phyloP scores from a whole-genome alignment of 23 tunicate species.

The Trididemnum clinides region DNA sequence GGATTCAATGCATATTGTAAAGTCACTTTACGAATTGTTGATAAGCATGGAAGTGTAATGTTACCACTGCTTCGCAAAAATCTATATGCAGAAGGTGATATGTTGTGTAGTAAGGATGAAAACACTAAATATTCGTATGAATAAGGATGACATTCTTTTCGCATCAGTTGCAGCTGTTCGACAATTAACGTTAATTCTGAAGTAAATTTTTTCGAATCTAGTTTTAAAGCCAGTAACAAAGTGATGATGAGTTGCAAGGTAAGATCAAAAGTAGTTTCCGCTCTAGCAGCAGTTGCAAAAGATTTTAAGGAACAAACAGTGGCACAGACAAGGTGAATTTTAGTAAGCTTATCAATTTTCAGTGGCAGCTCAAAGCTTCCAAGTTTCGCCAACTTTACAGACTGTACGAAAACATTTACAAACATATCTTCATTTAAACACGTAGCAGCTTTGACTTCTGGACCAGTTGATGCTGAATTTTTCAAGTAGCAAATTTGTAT shows the following conservation, averaged over 20 bases:
- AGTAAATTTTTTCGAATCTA: not conserved
- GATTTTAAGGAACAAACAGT: not conserved
- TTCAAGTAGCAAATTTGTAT: not conserved
- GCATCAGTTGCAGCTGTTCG: conserved; percentile 2
- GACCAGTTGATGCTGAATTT: not conserved
- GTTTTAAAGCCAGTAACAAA: not conserved
- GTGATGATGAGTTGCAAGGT: not conserved
- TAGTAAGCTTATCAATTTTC: not conserved
- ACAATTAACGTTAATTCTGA: not conserved
- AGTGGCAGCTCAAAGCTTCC: not conserved
- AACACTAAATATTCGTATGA: not conserved
- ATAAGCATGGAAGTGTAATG: not conserved
- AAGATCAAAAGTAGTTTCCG: not conserved
- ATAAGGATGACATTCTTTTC: not conserved
- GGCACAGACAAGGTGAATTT: not conserved
- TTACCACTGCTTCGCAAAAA: conserved; percentile 22
- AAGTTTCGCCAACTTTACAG: not conserved
- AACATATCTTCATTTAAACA: not conserved
- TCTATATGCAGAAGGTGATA: conserved; percentile 13
- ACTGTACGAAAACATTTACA: conserved; percentile 4
- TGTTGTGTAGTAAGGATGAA: not conserved
- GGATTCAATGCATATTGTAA: not conserved
- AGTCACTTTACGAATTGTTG: conserved; percentile 14
- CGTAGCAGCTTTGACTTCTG: not conserved
- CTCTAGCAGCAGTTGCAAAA: not conserved